Conservation (phyloP, 2,113 vertebrate genomes). For the human region GRCh38 chr16:65147001-65147500, state of each 20-base stretch:
- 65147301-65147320: not conserved
- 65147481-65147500: not conserved
- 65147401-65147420: not conserved
- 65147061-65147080: not conserved
- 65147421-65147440: not conserved
- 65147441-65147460: not conserved
- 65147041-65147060: not conserved
- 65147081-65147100: not conserved
- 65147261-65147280: not conserved
- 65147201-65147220: not conserved
- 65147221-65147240: not conserved
- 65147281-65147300: not conserved
- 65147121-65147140: not conserved
- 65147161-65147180: not conserved
- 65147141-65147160: not conserved
- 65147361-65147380: not conserved
- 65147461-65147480: slow-evolving; percentile 1
- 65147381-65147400: not conserved
- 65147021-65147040: not conserved
- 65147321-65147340: not conserved
- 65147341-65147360: not conserved
- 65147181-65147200: not conserved
- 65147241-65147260: not conserved
- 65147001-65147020: not conserved
- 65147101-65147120: not conserved